Evolutionary conservation across 1,140 invertebrate species (phyloP), one percentile per base, ranked within the genome.

Genomic region (Acromyrmex echinatior): DNA sequence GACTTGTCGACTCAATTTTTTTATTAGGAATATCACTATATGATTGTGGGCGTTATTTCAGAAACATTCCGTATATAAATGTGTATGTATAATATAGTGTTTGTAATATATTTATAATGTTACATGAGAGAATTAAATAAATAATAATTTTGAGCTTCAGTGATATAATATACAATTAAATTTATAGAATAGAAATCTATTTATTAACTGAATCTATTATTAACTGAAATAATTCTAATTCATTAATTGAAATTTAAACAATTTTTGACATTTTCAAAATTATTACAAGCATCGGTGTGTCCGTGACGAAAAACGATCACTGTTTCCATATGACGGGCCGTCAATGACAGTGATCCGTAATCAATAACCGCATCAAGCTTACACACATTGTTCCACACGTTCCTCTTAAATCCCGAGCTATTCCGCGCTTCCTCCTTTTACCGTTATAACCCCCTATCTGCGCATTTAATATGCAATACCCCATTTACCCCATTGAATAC

Each of bases 351-450:
- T 93, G 80, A 87, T 85, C 86, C 56, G 92, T 91, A 94, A 94
- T 94, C 93, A 94, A 94, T 94, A 94, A 94, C 93, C 93, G 92
- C 93, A 94, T 94, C 91, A 88, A 81, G 91, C 89, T 93, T 92
- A 92, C 92, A 92, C 92, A 90, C 91, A 93, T 92, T 93, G 90
- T 88, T 88, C 84, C 79, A 76, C 87, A 86, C 86, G 86, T 63
- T 85, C 21, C 89, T 70, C 76, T 86, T 88, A 86, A 70, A 88
- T 84, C 78, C 73, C 78, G 25, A 84, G 53, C 86, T 77, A 87
- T 88, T 88, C 56, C 49, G 63, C 60, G 63, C 65, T 39, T 49
- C 58, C 77, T 85, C 84, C 88, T 91, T 88, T 87, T 86, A 84
- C 58, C 87, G 80, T 77, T 91, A 78, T 86, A 80, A 84, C 88